Evolutionary conservation across 2,888 invertebrate species (phyloP).

Genomic region (Catocala nupta): DNA sequence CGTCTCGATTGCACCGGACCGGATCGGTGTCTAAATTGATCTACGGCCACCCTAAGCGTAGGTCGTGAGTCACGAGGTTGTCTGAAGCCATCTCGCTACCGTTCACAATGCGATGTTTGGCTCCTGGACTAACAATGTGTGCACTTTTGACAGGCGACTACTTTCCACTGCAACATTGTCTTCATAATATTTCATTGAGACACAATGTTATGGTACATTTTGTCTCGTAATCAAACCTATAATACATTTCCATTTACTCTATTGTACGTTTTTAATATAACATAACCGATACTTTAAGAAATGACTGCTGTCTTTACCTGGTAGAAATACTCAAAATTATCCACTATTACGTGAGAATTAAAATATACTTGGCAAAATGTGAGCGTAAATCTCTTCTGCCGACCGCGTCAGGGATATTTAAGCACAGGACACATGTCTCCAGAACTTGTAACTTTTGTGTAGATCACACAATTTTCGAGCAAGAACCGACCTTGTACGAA

Average conservation of each 20-base stretch:
- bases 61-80: slow-evolving; percentile 84
- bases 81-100: slow-evolving; percentile 77
- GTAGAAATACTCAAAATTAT: background rate
- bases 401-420: too few relatives aligned
- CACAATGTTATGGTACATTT: slow-evolving; percentile 22
- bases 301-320: background rate
- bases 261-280: background rate
- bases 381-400: too few relatives aligned
- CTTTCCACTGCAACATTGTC: slow-evolving; percentile 37
- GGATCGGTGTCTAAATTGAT: slow-evolving; percentile 4
- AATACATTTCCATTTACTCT: background rate
- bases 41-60: slow-evolving; percentile 36
- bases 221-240: background rate
- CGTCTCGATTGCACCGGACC: background rate
- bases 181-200: slow-evolving; percentile 45
- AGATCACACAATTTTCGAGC: too few relatives aligned
- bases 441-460: too few relatives aligned
- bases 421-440: too few relatives aligned
- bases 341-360: too few relatives aligned
- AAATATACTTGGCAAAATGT: too few relatives aligned
- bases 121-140: slow-evolving; percentile 54
- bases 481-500: too few relatives aligned
- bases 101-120: slow-evolving; percentile 61
- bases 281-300: background rate
- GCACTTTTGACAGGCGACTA: slow-evolving; percentile 51